Evolutionary conservation across 2,113 vertebrate genomes (phyloP), one percentile per base, ranked within the genome.

Genomic region (Cromileptes altivelis): DNA sequence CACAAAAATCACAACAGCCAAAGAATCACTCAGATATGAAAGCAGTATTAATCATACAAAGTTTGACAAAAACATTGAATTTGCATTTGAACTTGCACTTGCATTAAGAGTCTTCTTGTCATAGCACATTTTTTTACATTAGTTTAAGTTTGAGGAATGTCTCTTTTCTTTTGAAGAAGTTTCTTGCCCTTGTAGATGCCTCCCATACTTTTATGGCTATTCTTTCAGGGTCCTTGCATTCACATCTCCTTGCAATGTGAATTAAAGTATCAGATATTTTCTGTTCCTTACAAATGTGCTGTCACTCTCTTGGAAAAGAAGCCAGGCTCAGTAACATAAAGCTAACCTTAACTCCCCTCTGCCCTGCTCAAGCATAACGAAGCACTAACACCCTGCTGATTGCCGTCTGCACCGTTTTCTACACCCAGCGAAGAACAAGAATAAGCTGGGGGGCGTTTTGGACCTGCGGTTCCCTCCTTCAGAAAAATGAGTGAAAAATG

Each of bases 361-460:
- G 25, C 4, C n/a, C 15, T 57, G 63, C 42, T 65, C 33, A 23
- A 33, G 62, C 49, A 75, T 45, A 75, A 77, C 55, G 2, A n/a
- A 55, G 62, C 37, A 47, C n/a, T 72, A 33, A 70, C 74, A 55
- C 13, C 60, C 77, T 11, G 18, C 80, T 58, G 82, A 58, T 75
- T 23, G 23, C 52, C 1, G 42, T 75, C 74, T 40, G 37, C 50
- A 50, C 25, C 12, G 1, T 73, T 79, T 80, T 79, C 80, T 70
- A 56, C 23, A 71, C 25, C 15, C 27, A 65, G 88, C 88, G 85
- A 86, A 85, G 52, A 86, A 78, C 81, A 78, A 84, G 75, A 82
- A 53, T 27, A 67, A 37, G 49, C 25, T 30, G 75, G 70, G 45
- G 45, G 74, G n/a, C n/a, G 25, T 58, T 81, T 76, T 81, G 76